Base-by-base conservation (phyloP, 1,140 invertebrate species). In the Polypedilum vanderplanki region DNA sequence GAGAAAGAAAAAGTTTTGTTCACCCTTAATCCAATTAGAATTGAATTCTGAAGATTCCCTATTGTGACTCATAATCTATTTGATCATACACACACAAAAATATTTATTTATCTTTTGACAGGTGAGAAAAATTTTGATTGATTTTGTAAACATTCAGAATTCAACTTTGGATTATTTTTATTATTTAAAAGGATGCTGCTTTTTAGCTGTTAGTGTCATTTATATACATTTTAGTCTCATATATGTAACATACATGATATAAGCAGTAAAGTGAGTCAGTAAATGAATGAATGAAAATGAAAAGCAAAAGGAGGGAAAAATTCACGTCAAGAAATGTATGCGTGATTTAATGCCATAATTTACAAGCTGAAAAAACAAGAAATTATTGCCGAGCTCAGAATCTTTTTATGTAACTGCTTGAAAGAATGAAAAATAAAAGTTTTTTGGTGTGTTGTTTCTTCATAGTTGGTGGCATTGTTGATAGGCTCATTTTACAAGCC, bases 331-430 rank as follows among this genome's bases (percentile, higher is more conserved):
- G 41, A 46, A 46, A 46, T 46, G 41, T 46, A 46, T 46, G 41
- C 41, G 41, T 46, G 41, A 46, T 46, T 46, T 46, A 46, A 46
- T 46, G 41, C 41, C 41, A 46, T 46, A 46, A 46, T 46, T 46
- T 46, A 46, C 41, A 46, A 46, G 41, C 41, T 46, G 41, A 46
- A 46, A 46, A 46, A 46, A 46, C 41, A 46, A 46, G 41, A 46
- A 46, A 46, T 46, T 46, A 46, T 46, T 46, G 41, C 41, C n/a
- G 41, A 46, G 41, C 41, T 46, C 41, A 46, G 41, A 46, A 46
- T 46, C 41, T 46, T 46, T 46, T 46, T 46, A 46, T 46, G 41
- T 46, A 46, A 46, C 41, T 46, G 41, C 41, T 46, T 46, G 15
- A 46, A 46, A 46, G 41, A 46, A 46, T 46, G 7, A 46, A 46